These are phyloP conservation scores for Apotomis turbidana DNA, from an alignment of 2,888 invertebrate genomes.

Conservation along the genomic window DNA sequence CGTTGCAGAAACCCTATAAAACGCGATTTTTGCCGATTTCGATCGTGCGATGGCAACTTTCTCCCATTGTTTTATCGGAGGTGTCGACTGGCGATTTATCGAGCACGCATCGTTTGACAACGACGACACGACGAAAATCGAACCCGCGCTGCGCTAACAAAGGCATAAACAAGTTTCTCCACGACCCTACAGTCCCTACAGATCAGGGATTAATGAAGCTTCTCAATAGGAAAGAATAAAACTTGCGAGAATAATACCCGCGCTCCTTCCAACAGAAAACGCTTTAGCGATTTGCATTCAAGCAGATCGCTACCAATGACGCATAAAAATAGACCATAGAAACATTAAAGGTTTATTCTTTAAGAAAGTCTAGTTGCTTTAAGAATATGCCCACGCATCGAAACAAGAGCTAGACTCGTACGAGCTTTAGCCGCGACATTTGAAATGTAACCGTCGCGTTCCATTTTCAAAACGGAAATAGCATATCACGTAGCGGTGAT, in stretches of 20 bases:
- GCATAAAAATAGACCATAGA: constrained; percentile 30
- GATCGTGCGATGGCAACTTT: constrained; percentile 64
- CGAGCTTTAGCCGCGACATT: constrained; percentile 17
- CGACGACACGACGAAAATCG: constrained; percentile 70
- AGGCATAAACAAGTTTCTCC: constrained; percentile 63
- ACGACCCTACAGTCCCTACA: constrained; percentile 48
- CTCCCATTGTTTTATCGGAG: constrained; percentile 74
- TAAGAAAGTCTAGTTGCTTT: constrained; percentile 23
- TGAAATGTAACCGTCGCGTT: constrained; percentile 17
- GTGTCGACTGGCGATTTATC: constrained; percentile 76
- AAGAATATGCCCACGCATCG: constrained; percentile 17
- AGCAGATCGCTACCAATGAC: constrained; percentile 23
- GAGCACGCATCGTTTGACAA: constrained; percentile 67
- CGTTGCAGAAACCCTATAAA: constrained; percentile 38
- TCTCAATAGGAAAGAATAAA: constrained; percentile 39
- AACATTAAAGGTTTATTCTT: constrained; percentile 19
- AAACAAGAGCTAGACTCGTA: constrained; percentile 20
- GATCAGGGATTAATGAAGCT: constrained; percentile 36
- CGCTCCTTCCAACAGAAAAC: neutral
- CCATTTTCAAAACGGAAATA: constrained; percentile 50
- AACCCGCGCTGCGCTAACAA: constrained; percentile 61
- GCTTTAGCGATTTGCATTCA: constrained; percentile 27
- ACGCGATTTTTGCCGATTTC: constrained; percentile 39
- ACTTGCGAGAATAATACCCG: constrained; percentile 30
- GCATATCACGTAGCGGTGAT: constrained; percentile 57